A percentile compares a stretch with the other conserved stretches of the same genome.
phyloP scores from a whole-genome alignment of 1,140 invertebrate genomes.

The Hypothenemus hampei region DNA sequence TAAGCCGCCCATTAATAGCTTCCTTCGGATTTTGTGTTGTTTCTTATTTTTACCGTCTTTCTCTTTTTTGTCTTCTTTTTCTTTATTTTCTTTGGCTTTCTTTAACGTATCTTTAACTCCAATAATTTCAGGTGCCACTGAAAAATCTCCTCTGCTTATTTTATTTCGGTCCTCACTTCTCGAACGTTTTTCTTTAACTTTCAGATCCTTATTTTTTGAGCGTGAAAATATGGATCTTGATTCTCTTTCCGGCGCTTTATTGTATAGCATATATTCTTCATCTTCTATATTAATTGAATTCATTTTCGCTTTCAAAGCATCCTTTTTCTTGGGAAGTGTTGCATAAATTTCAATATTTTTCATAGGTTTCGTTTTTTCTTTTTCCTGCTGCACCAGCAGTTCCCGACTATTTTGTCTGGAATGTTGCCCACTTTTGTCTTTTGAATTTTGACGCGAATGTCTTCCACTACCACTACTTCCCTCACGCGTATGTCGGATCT shows the following conservation, averaged over 20 bases:
- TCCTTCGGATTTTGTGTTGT: constrained; percentile 84
- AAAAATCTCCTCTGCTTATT: constrained; percentile 58
- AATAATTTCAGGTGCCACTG: constrained; percentile 54
- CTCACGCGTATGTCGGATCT: constrained; percentile 71
- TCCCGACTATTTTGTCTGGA: constrained; percentile 62
- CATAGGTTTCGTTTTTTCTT: constrained; percentile 51
- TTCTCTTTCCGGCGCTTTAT: constrained; percentile 57
- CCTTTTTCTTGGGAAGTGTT: constrained; percentile 84
- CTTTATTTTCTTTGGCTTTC: constrained; percentile 49
- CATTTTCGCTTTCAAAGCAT: constrained; percentile 58
- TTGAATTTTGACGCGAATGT: constrained; percentile 62
- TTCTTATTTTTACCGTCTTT: constrained; percentile 77
- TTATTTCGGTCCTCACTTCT: constrained; percentile 78
- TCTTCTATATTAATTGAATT: constrained; percentile 60
- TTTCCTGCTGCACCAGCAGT: constrained; percentile 47
- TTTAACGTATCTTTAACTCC: constrained; percentile 55
- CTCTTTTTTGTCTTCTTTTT: constrained; percentile 56
- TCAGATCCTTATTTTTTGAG: constrained; percentile 57
- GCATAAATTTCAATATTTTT: constrained; percentile 87
- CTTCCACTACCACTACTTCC: constrained; percentile 59
- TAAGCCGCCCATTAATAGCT: constrained; percentile 82
- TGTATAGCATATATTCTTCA: constrained; percentile 62
- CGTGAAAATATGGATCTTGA: constrained; percentile 61
- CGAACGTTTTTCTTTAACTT: constrained; percentile 65
- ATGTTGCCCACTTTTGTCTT: constrained; percentile 58